Percentiles rank a stretch among this genome's conserved stretches.
phyloP scores from a whole-genome alignment of 92 coral and sea anemone species.

The Phenganax stokvisi region DNA sequence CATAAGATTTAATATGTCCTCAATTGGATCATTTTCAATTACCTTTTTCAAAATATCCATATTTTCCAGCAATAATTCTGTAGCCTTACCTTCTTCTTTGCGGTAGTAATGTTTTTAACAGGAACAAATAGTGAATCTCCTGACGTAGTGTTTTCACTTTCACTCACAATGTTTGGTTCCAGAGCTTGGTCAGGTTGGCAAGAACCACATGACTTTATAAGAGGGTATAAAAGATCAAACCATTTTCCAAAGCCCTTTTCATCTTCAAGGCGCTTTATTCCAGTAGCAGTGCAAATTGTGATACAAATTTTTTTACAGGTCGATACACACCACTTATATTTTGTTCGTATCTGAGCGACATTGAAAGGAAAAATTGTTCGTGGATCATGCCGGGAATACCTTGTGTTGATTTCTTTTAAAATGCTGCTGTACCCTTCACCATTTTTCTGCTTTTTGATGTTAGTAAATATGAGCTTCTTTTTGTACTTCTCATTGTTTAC shows the following conservation, averaged over 20 bases:
- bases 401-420: slow-evolving; percentile 42
- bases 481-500: slow-evolving; percentile 47
- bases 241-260: slow-evolving; percentile 34
- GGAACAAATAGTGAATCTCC: slow-evolving; percentile 17
- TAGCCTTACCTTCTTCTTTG: neutral
- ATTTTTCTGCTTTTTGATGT: slow-evolving; percentile 49
- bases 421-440: slow-evolving; percentile 41
- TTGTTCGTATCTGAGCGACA: slow-evolving; percentile 15
- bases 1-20: slow-evolving; percentile 20
- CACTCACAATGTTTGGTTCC: slow-evolving; percentile 15
- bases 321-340: slow-evolving; percentile 27
- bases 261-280: slow-evolving; percentile 21
- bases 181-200: slow-evolving; percentile 28
- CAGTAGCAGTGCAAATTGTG: slow-evolving; percentile 22
- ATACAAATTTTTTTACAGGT: slow-evolving; percentile 11
- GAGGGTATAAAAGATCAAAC: slow-evolving; percentile 23
- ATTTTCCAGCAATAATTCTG: slow-evolving; percentile 11
- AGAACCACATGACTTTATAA: slow-evolving; percentile 24
- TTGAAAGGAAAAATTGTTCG: slow-evolving; percentile 13
- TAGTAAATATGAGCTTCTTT: slow-evolving; percentile 53
- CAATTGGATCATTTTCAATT: slow-evolving; percentile 28
- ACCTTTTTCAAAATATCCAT: slow-evolving; percentile 1
- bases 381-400: slow-evolving; percentile 7
- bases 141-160: neutral
- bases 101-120: neutral